Evolutionary conservation across 2,888 invertebrate species (phyloP), one percentile per base, ranked within the genome.

Genomic region (Philereme transversata): DNA sequence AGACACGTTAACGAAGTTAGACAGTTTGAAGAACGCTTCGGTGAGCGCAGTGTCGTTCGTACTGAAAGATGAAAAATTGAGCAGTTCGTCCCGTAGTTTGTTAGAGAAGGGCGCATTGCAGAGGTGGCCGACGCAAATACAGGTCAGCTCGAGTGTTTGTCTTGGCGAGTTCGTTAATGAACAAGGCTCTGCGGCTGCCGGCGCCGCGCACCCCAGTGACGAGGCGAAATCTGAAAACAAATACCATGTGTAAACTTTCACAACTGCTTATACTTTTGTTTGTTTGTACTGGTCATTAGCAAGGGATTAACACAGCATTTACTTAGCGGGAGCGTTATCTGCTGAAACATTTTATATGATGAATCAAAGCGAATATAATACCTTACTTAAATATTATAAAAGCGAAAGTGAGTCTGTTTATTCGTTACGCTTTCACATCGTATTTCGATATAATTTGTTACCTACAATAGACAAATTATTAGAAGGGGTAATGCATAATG

Each of bases 21-120:
- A 75, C 62, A 72, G 73, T 73, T 86, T 81, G 44, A 86, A 77
- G 69, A 87, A 85, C 50, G 62, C 69, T 64, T 81, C 77, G 41
- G 77, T 80, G 45, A 83, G 70, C 60, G 64, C 64, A 61, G 68
- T 68, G 41, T 82, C 76, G 51, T 73, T 72, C 47, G 62, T 75
- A 60, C 73, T 79, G 41, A 72, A 61, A 33, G 74, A 73, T 68
- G 81, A 77, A 72, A 86, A 84, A 70, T 86, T 83, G 46, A 81
- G 68, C 48, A 91, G 76, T 66, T 84, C 79, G 62, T 78, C 78
- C 54, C 73, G 78, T 61, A 88, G 68, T 67, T 80, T 70, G 50
- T 67, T 51, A 33, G 83, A 72, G 72, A 86, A 87, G 8, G 86
- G 87, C 60, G 77, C 76, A 74, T 90, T 91, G 81, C 91, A 91